Evolutionary conservation across 2,113 vertebrate genomes (phyloP), one percentile per base, ranked within the genome.

Genomic region (Oxyura jamaicensis): DNA sequence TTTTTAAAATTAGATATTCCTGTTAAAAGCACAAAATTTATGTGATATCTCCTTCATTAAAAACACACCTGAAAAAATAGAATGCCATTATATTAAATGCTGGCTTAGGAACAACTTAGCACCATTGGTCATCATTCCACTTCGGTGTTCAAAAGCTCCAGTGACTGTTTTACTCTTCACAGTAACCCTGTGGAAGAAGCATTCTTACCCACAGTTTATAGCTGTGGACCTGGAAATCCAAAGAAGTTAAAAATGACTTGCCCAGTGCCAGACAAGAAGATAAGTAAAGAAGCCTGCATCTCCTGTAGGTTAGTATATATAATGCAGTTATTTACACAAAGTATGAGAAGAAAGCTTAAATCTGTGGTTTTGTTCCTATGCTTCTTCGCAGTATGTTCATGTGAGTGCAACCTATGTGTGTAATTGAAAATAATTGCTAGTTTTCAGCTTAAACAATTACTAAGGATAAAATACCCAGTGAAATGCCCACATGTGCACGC

Each of bases 381-480:
- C 28, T 86, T 77, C 69, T 65, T 73, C 87, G 50, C 59, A 31
- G 62, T 44, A 50, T 78, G 69, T 56, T 69, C 91, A 74, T 29
- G 18, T 58, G 28, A 90, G 44, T 39, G 84, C 53, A 87, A 26
- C 56, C 3, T 26, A 79, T 6, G 16, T 19, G 6, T 81, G 17
- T 73, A 95, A 95, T 75, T 82, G 69, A 86, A 95, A 95, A 87
- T 67, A 95, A 93, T 31, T 87, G 58, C 36, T 63, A 63, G 50
- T 66, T 93, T 93, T 85, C 69, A 85, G 41, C 77, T 87, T 88
- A 55, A 93, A 76, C 31, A 90, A 88, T 86, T 76, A 92, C 50
- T 90, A 83, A 68, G 67, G 58, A 88, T 72, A 60, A 71, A 93
- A 91, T 39, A 63, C 11, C 39, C 66, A 53, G 23, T 73, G 73